Conservation (phyloP, 2,888 invertebrate genomes). For the Argynnis bischoffii region DNA sequence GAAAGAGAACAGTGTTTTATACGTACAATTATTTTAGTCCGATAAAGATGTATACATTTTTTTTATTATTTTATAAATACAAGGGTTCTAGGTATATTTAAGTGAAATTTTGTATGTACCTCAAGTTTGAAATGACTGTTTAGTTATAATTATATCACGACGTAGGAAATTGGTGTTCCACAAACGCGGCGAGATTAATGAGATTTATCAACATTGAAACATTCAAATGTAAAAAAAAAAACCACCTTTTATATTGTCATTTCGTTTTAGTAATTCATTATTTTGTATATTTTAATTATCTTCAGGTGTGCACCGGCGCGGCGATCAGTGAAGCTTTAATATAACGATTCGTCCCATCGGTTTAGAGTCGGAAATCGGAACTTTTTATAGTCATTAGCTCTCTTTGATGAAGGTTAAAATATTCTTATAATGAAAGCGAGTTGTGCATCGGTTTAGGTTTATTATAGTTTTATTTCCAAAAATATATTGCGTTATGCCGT, state of each 20-base stretch:
- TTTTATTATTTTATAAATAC: conserved; percentile 36
- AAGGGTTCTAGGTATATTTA: conserved; percentile 51
- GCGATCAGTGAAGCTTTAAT: conserved; percentile 63
- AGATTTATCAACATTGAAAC: neutral
- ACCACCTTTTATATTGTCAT: neutral
- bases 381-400: conserved; percentile 70
- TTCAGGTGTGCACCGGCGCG: conserved; percentile 40
- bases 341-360: conserved; percentile 72
- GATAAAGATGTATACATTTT: conserved; percentile 53
- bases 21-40: conserved; percentile 60
- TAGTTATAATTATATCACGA: conserved; percentile 51
- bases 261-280: neutral
- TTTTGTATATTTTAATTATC: conserved; percentile 11
- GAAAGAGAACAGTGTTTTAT: conserved; percentile 53
- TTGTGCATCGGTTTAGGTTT: conserved; percentile 13
- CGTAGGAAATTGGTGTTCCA: conserved; percentile 7
- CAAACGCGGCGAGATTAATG: conserved; percentile 7
- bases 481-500: conserved; percentile 26
- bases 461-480: conserved; percentile 16
- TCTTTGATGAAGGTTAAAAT: conserved; percentile 45
- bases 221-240: neutral
- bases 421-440: conserved; percentile 21
- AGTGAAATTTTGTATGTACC: conserved; percentile 62
- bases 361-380: conserved; percentile 56
- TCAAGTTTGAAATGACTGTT: conserved; percentile 65